Conservation (phyloP, 1,140 invertebrate species). For the Cydia splendana region DNA sequence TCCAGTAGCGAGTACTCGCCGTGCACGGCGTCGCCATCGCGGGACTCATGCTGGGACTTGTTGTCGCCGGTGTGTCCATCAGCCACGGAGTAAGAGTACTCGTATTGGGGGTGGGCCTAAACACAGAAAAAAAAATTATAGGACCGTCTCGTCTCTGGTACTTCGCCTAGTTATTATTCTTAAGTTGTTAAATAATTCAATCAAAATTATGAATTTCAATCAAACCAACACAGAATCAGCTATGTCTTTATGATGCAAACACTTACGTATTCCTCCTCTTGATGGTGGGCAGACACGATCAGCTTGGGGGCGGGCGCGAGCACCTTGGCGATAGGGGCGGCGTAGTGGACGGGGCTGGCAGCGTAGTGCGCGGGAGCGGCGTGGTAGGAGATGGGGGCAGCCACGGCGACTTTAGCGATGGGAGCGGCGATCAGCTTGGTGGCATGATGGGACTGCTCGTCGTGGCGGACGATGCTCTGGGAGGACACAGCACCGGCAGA, state of each 20-base stretch:
- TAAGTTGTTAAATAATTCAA: too few relatives aligned
- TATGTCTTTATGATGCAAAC: too few relatives aligned
- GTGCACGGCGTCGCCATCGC: conserved; percentile 79
- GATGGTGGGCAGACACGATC: conserved; percentile 36
- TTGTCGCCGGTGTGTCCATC: conserved; percentile 77
- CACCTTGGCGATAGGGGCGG: conserved; percentile 51
- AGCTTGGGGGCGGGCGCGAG: conserved; percentile 35
- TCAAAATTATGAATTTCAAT: too few relatives aligned
- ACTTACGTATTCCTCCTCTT: conserved; percentile 39
- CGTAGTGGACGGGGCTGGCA: conserved; percentile 56
- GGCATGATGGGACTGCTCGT: conserved; percentile 43
- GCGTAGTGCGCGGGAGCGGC: conserved; percentile 52
- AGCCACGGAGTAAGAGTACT: conserved; percentile 69
- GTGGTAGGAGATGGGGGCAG: conserved; percentile 52
- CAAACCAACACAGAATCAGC: too few relatives aligned
- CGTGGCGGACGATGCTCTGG: conserved; percentile 49
- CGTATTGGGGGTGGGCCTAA: conserved; percentile 68
- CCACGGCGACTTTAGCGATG: conserved; percentile 54
- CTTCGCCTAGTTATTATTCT: too few relatives aligned
- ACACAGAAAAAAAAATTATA: conserved; percentile 3
- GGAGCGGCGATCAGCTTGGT: conserved; percentile 50
- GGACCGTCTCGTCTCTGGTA: too few relatives aligned
- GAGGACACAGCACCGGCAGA: conserved; percentile 37
- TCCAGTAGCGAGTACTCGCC: conserved; percentile 79
- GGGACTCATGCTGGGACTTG: conserved; percentile 77